phyloP scores from a whole-genome alignment of 2,888 invertebrate genomes.

The Ariolimax columbianus region DNA sequence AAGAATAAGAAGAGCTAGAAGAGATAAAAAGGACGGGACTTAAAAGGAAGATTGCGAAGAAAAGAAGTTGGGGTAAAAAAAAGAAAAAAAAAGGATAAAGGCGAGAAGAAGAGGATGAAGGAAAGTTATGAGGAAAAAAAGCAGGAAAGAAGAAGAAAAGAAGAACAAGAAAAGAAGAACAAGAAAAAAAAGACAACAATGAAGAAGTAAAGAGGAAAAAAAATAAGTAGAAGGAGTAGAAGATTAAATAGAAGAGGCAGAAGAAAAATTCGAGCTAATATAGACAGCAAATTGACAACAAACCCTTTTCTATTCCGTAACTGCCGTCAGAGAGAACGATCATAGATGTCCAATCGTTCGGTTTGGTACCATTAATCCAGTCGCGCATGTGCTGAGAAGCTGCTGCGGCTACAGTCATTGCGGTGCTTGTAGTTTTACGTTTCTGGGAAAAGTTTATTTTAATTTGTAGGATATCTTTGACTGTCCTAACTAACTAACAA shows the following conservation, averaged over 20 bases:
- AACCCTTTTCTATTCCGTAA: constrained; percentile 48
- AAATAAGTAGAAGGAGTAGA: no score
- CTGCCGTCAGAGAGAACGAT: constrained; percentile 42
- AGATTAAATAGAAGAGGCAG: no score
- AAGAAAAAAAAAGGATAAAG: neutral
- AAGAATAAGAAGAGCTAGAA: neutral
- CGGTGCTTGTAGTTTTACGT: constrained; percentile 17
- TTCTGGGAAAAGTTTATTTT: constrained; percentile 9
- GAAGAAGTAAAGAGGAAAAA: neutral
- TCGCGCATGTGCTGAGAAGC: constrained; percentile 39
- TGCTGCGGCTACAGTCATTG: constrained; percentile 37
- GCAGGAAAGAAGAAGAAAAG: no score
- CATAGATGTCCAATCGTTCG: constrained; percentile 39
- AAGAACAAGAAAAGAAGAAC: no score
- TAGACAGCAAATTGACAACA: no score
- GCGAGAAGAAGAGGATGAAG: neutral
- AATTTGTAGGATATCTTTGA: neutral
- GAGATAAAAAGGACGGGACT: no score
- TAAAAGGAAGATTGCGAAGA: no score
- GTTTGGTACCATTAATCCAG: constrained; percentile 35
- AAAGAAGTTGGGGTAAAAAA: neutral
- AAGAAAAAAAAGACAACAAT: neutral
- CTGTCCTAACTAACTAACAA: no score
- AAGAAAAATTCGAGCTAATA: no score
- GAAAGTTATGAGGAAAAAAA: neutral